A percentile compares a stretch with the other conserved stretches of the same genome.
phyloP scores from a whole-genome alignment of 2,888 invertebrate genomes.

The Aphodius granarius region DNA sequence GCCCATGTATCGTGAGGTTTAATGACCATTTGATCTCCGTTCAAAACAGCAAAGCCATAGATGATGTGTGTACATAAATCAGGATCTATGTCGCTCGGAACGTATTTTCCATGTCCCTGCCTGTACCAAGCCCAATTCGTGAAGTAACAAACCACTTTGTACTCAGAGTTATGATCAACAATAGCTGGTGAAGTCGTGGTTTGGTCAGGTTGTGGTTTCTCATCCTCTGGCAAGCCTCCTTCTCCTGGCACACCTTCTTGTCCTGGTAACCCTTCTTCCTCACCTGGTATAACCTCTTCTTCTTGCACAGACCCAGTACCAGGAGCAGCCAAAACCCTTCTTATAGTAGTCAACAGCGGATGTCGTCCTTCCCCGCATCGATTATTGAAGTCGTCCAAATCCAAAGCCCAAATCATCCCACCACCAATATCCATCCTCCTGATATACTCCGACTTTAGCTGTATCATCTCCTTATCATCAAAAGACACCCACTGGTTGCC shows the following conservation, averaged over 20 bases:
- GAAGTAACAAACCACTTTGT: constrained; percentile 87
- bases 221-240: constrained; percentile 17
- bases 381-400: constrained; percentile 83
- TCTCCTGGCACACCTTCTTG: constrained; percentile 33
- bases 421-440: constrained; percentile 78
- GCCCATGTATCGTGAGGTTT: constrained; percentile 89
- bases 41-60: constrained; percentile 88
- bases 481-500: constrained; percentile 91
- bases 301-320: constrained; percentile 42
- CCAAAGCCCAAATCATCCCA: constrained; percentile 90
- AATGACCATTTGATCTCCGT: constrained; percentile 72
- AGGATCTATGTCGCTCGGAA: constrained; percentile 81
- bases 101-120: constrained; percentile 77
- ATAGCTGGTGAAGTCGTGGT: constrained; percentile 33
- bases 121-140: constrained; percentile 96
- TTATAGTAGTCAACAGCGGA: constrained; percentile 78
- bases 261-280: constrained; percentile 27
- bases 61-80: constrained; percentile 89
- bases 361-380: constrained; percentile 78
- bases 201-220: constrained; percentile 29
- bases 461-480: constrained; percentile 80
- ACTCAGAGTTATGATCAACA: constrained; percentile 50
- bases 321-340: constrained; percentile 65
- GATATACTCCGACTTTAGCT: constrained; percentile 77
- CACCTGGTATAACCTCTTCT: constrained; percentile 13